Percentiles rank a stretch among this genome's conserved stretches.
These are phyloP conservation scores for Platalea minor DNA, from an alignment of 2,797 vertebrate species.

Conservation along the genomic window DNA sequence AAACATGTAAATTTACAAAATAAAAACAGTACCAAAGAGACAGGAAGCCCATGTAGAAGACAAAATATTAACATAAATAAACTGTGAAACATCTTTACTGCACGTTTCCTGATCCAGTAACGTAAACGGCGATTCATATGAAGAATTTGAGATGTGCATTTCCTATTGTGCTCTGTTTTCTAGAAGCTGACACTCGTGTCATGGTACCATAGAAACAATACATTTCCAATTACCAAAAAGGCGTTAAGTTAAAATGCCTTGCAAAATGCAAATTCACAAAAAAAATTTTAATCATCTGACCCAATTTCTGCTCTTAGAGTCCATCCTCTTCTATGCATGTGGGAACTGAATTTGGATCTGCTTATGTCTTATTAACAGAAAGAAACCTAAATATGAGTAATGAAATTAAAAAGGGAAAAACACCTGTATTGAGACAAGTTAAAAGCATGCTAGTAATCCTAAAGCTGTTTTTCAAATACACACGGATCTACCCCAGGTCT, in stretches of 20 bases:
- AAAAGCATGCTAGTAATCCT: neutral
- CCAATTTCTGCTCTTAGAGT: neutral
- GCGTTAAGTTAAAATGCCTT: neutral
- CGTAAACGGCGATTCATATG: fast-evolving
- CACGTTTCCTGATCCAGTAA: neutral
- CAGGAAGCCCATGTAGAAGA: neutral
- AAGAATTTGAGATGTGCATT: neutral
- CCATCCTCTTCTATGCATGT: neutral
- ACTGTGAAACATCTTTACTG: neutral
- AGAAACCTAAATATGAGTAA: neutral
- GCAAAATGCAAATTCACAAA: neutral
- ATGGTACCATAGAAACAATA: neutral
- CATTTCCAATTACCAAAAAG: neutral
- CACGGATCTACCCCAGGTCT: neutral
- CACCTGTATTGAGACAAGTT: neutral
- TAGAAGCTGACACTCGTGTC: neutral
- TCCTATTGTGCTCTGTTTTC: neutral
- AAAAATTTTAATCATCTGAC: neutral
- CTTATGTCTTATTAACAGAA: neutral
- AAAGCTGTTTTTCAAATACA: neutral
- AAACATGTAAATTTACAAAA: neutral
- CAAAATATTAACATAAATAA: neutral
- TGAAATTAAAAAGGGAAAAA: neutral
- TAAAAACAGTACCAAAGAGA: neutral
- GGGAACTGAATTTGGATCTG: neutral